Evolutionary conservation across 2,797 vertebrate species (phyloP), one percentile per base, ranked within the genome.

Genomic region (Catostomus latipinnis): DNA sequence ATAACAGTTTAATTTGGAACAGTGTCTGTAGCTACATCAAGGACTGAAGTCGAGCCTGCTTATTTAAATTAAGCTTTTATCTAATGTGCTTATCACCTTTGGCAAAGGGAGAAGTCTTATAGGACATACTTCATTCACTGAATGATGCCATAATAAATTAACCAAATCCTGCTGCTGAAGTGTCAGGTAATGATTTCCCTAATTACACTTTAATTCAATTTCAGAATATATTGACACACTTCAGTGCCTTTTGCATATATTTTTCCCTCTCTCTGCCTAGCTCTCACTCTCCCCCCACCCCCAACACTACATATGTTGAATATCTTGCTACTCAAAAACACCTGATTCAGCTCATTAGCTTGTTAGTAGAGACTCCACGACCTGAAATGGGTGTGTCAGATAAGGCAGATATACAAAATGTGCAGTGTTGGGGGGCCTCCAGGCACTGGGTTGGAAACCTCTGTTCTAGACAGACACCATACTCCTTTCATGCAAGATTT

Each of bases 121-220:
- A 89, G 90, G 89, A 89, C 85, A 83, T 83, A 86, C 85, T 90
- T 83, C 81, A 88, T 86, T 93, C 89, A 74, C 85, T 83, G 78
- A 91, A 89, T 85, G 88, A 90, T 88, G 91, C 86, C 84, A 89
- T 88, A 92, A 89, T 92, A 92, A 93, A 93, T 94, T 91, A 94
- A 91, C 87, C 85, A 92, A 92, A 92, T 91, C 90, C 91, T 82
- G 84, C 83, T 82, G 90, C 91, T 90, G 74, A 88, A 93, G 90
- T 91, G 92, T 92, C 90, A 93, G 89, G 91, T 93, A 93, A 93
- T 92, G 91, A 93, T 92, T 93, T 91, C 88, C 88, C 89, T 93
- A 93, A 94, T 94, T 93, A 92, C 89, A 87, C 86, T 93, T 93
- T 92, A 92, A 93, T 94, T 93, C 88, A 93, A 94, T 94, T 92